These are phyloP conservation scores for Brienomyrus longianalis DNA, from an alignment of 2,113 vertebrate species.

Conservation along the genomic window DNA sequence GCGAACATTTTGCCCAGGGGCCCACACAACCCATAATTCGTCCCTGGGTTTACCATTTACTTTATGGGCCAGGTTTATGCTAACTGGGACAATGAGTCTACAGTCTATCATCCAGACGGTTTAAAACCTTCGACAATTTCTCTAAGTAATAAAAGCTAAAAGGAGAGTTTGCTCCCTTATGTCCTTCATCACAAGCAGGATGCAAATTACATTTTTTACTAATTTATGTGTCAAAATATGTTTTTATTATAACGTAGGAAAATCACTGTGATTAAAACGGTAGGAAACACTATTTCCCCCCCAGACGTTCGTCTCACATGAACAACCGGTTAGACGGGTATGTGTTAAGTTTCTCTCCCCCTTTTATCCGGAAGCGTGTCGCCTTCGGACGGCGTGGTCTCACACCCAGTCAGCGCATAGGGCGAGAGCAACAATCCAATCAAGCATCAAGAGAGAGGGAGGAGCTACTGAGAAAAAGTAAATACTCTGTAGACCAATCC, in stretches of 20 bases:
- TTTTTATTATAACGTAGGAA: not conserved
- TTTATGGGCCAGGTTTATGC: not conserved
- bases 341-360: not conserved
- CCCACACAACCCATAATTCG: too few relatives aligned
- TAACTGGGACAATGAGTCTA: not conserved
- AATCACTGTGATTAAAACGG: not conserved
- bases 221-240: too few relatives aligned
- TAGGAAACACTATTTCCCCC: not conserved
- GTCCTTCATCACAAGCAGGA: not conserved
- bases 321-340: not conserved
- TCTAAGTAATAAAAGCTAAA: not conserved
- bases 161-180: not conserved
- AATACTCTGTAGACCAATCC: not conserved
- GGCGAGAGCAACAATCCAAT: slow-evolving; percentile 12
- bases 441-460: not conserved
- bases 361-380: slow-evolving; percentile 10
- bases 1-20: too few relatives aligned
- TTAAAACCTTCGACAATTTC: not conserved
- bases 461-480: slow-evolving; percentile 5
- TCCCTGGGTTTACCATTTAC: not conserved
- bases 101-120: not conserved
- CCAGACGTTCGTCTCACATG: not conserved
- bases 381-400: not conserved
- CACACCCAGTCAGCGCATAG: slow-evolving; percentile 6
- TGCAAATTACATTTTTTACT: not conserved